phyloP scores from a whole-genome alignment of 2,888 invertebrate genomes.

The Galerucella nymphaeae region DNA sequence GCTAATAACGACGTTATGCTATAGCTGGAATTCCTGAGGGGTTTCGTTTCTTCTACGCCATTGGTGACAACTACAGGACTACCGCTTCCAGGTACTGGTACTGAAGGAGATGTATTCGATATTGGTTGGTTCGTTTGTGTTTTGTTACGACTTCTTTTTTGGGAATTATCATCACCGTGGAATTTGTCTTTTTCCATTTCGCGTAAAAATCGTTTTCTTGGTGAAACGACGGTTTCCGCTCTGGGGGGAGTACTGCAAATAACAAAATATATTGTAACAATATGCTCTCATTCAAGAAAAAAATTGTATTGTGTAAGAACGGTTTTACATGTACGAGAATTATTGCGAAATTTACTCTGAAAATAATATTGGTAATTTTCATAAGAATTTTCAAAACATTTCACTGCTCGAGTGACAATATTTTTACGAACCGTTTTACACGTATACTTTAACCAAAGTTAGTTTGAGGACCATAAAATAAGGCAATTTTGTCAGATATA shows the following conservation, averaged over 20 bases:
- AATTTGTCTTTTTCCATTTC: slow-evolving; percentile 73
- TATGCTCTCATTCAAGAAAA: no score
- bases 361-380: no score
- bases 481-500: no score
- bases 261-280: slow-evolving; percentile 13
- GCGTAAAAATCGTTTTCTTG: slow-evolving; percentile 81
- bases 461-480: no score
- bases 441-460: no score
- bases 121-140: slow-evolving; percentile 32
- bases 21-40: slow-evolving; percentile 73
- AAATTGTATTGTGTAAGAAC: no score
- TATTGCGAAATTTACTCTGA: no score
- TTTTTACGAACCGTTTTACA: no score
- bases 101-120: slow-evolving; percentile 31
- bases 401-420: no score
- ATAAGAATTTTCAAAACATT: no score
- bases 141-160: slow-evolving; percentile 59
- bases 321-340: no score
- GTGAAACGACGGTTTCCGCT: slow-evolving; percentile 74
- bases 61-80: slow-evolving; percentile 49
- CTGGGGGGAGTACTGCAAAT: slow-evolving; percentile 56
- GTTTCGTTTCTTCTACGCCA: slow-evolving; percentile 52
- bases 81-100: slow-evolving; percentile 39
- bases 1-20: slow-evolving; percentile 87
- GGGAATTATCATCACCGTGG: slow-evolving; percentile 55